Conservation (phyloP, 2,797 vertebrate species). For the Erithacus rubecula region DNA sequence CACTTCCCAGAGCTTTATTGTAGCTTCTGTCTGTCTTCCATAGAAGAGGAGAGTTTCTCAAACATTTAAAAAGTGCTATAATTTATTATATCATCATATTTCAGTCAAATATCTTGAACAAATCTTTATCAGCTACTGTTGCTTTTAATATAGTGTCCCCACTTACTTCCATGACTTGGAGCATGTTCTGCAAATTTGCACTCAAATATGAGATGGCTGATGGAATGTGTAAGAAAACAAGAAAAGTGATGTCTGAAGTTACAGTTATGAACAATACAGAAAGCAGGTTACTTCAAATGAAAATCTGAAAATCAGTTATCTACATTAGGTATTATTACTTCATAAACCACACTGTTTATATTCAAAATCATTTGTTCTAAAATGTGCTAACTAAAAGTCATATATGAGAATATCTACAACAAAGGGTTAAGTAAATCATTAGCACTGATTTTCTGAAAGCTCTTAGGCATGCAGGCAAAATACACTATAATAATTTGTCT, state of each 20-base stretch:
- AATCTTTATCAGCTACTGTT: neutral
- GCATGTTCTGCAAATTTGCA: neutral
- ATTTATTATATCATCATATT: neutral
- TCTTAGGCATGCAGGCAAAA: neutral
- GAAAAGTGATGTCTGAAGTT: neutral
- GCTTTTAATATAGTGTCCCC: accelerated
- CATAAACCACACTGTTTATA: neutral
- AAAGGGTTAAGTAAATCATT: neutral
- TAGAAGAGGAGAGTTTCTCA: neutral
- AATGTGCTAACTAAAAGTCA: neutral
- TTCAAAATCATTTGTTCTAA: neutral
- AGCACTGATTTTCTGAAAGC: neutral
- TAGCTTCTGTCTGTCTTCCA: neutral
- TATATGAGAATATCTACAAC: neutral
- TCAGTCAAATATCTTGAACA: neutral
- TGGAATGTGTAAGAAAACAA: neutral
- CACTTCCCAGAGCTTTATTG: neutral
- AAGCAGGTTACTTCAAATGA: neutral
- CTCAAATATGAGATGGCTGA: neutral
- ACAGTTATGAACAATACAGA: neutral
- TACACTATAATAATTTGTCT: neutral
- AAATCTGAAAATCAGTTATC: neutral
- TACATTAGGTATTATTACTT: accelerated
- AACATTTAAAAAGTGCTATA: neutral
- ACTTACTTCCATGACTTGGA: neutral